Evolutionary conservation across 2,888 invertebrate species (phyloP), one percentile per base, ranked within the genome.

Genomic region (Meteorus cinctellus): DNA sequence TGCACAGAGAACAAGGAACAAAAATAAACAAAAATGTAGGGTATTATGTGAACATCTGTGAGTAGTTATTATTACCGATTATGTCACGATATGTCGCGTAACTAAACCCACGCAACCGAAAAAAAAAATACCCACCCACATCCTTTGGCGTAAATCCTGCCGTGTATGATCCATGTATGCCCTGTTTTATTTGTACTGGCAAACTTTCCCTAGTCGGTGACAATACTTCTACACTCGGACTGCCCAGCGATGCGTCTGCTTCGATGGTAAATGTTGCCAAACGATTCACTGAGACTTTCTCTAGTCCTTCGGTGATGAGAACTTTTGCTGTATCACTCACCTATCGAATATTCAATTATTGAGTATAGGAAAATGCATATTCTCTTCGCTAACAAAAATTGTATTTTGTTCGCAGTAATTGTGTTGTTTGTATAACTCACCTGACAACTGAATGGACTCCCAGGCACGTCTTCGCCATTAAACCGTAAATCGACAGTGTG

Each of bases 401-500:
- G 14, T 8, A 66, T 48, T 48, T 2, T 72, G 31, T 41, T n/a
- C 62, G 19, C 19, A 24, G 12, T 29, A 48, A 27, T 41, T 41
- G 12, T 41, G 12, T 41, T 41, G 8, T n/a, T 71, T 8, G n/a
- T 60, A 36, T n/a, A 59, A 70, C 10, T 24, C 84, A 92, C 91
- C 59, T 91, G 91, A 75, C 92, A 92, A 4, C 90, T 91, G 73
- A 92, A 89, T 6, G 89, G 89, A 81, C 86, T 90, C 90, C 96
- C 98, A 75, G 97, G 98, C 19, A 99, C 98, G 89, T 97, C 96
- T 86, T 97, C 96, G 0, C 96, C 96, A 87, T 99, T 99, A 91
- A 99, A 99, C 75, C 97, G 93, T 73, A 99, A 92, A 89, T 98
- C 98, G 14, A 99, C 97, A 0, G 96, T 96, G 88, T 99, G 98